A percentile compares a stretch with the other conserved stretches of the same genome.
These are phyloP conservation scores for Lophius americanus DNA, from an alignment of 2,797 vertebrate species.

Conservation along the genomic window DNA sequence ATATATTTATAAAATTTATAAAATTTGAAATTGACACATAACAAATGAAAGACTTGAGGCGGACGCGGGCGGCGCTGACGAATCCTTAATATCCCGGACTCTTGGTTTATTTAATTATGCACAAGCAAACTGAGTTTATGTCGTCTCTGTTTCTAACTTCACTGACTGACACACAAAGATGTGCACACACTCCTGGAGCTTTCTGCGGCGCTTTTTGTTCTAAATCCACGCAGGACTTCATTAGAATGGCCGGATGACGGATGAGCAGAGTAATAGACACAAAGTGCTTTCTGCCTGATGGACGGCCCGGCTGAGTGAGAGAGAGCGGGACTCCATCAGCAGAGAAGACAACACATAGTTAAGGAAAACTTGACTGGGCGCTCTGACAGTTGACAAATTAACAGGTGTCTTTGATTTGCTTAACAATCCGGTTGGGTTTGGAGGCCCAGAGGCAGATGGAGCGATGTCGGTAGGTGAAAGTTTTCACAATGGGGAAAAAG, in stretches of 20 bases:
- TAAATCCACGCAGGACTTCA: conserved; percentile 74
- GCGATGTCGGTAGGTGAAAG: conserved; percentile 1
- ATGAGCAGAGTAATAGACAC: conserved; percentile 72
- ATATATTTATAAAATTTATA: no score
- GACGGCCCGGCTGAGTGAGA: conserved; percentile 36
- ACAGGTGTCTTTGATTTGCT: conserved; percentile 44
- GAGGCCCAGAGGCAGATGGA: conserved; percentile 19
- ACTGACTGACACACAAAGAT: conserved; percentile 5
- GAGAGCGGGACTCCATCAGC: conserved; percentile 14
- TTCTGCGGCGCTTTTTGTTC: conserved; percentile 25
- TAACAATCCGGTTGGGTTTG: conserved; percentile 19
- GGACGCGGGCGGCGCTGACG: no score
- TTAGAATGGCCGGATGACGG: conserved; percentile 72
- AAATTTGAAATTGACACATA: no score
- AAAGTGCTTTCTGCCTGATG: conserved; percentile 64
- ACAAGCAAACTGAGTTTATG: conserved; percentile 14
- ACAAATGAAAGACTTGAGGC: no score
- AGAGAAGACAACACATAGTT: conserved; percentile 24
- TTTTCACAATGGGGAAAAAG: conserved; percentile 19
- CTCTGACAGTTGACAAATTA: conserved; percentile 48
- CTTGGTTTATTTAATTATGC: conserved; percentile 1
- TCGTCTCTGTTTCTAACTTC: conserved; percentile 3
- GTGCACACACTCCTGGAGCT: conserved; percentile 23
- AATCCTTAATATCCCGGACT: no score
- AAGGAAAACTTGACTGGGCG: conserved; percentile 29